Evolutionary conservation across 2,888 invertebrate species (phyloP), one percentile per base, ranked within the genome.

Genomic region (Dryobotodes eremita): DNA sequence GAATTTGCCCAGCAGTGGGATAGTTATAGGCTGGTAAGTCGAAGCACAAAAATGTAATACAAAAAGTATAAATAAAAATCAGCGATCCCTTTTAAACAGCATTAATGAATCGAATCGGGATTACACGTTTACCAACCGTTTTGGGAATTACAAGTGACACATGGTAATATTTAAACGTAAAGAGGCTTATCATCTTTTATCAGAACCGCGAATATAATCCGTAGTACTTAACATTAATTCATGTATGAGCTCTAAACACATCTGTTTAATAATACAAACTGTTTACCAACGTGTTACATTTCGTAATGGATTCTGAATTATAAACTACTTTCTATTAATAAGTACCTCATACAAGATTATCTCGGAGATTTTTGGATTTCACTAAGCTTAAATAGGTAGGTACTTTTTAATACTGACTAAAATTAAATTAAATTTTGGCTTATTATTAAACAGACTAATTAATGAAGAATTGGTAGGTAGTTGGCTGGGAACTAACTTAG

Each of bases 131-230:
- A 31, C 26, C 46, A 50, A 82, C 82, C 84, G 57, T 82, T 84
- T 82, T 64, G 62, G 85, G 82, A 62, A 74, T 82, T 65, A 81
- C n/a, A 55, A 50, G 8, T 80, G 74, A 80, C 68, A 80, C 70
- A 71, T 77, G 83, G 48, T 82, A 76, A 85, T 85, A 85, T 75
- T 82, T 76, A 59, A 77, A 66, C 77, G 53, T 65, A 11, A 36
- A 71, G 61, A 64, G 61, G 68, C 83, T 79, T 79, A 75, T 66
- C 69, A 75, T 77, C 62, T 77, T 77, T 77, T 66, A 74, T 55
- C 66, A 65, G 72, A 36, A 20, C 59, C 53, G 36, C 50, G 53
- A 57, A 17, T 75, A 20, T 75, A 83, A 80, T 82, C 66, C 69
- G 15, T 53, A 59, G 53, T 66, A 36, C 31, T 36, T 36, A 55